A percentile compares a stretch with the other conserved stretches of the same genome.
Conservation (phyloP, 2,113 vertebrate genomes). For the Tinamus guttatus region DNA sequence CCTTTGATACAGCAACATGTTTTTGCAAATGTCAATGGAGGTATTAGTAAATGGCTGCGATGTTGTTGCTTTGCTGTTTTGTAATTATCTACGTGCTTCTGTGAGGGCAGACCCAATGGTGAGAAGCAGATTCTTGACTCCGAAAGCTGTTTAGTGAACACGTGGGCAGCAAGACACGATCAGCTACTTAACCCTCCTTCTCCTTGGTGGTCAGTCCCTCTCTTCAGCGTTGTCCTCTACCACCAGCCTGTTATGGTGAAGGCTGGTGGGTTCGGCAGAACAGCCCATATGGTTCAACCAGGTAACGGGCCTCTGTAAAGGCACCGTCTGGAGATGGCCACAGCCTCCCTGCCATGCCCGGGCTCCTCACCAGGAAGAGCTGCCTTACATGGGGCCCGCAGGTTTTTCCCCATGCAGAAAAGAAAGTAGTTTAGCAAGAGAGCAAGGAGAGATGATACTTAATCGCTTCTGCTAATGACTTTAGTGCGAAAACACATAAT, state of each 20-base stretch:
- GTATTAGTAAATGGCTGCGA: neutral
- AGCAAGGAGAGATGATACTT: neutral
- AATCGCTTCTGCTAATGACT: neutral
- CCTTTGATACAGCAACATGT: neutral
- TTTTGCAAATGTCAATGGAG: neutral
- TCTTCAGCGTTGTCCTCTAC: fast-evolving
- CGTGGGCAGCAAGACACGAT: neutral
- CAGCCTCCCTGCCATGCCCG: neutral
- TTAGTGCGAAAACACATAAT: neutral
- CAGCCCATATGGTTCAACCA: neutral
- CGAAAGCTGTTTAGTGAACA: neutral
- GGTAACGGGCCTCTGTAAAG: neutral
- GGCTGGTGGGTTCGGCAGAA: neutral
- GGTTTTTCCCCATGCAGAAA: too few relatives aligned
- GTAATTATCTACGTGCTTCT: neutral
- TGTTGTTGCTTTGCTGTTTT: neutral
- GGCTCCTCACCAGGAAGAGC: neutral
- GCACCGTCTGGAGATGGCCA: neutral
- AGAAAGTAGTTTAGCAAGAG: neutral
- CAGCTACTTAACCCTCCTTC: neutral
- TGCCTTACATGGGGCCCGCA: neutral
- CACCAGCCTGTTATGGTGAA: neutral
- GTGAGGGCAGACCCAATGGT: neutral
- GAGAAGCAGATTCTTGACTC: neutral
- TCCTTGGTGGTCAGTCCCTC: neutral